Percentiles rank a stretch among this genome's conserved stretches.
These are phyloP conservation scores for Solenodon paradoxus DNA, from an alignment of 2,113 vertebrate genomes.

Conservation along the genomic window DNA sequence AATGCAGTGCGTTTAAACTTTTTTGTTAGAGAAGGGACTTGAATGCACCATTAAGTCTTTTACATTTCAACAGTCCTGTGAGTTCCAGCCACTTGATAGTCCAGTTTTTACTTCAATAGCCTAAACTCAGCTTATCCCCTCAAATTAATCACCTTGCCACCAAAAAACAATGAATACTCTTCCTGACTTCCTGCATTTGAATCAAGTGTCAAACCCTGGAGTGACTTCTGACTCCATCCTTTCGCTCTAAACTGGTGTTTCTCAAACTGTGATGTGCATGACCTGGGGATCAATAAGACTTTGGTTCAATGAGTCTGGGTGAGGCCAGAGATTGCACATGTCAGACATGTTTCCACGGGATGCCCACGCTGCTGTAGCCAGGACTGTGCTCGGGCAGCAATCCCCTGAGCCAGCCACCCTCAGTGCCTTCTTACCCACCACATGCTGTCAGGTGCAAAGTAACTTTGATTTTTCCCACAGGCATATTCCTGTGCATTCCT, in stretches of 20 bases:
- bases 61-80: not conserved
- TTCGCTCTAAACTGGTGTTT: not conserved
- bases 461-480: not conserved
- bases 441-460: not conserved
- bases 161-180: not conserved
- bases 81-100: not conserved
- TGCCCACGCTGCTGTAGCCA: not conserved
- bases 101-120: not conserved
- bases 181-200: slow-evolving; percentile 12
- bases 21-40: not conserved
- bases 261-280: not conserved
- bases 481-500: not conserved
- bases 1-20: not conserved
- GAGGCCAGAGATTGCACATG: not conserved
- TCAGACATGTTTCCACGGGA: not conserved
- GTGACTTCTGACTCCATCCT: not conserved
- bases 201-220: slow-evolving; percentile 22
- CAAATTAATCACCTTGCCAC: not conserved
- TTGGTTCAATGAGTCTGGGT: not conserved
- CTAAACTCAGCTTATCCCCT: not conserved
- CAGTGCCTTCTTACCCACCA: not conserved
- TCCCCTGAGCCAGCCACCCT: not conserved
- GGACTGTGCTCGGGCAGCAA: not conserved
- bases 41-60: not conserved
- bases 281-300: not conserved